These are phyloP conservation scores for Microcebus ravelobensis DNA, from an alignment of 2,113 vertebrate species.

Conservation along the genomic window DNA sequence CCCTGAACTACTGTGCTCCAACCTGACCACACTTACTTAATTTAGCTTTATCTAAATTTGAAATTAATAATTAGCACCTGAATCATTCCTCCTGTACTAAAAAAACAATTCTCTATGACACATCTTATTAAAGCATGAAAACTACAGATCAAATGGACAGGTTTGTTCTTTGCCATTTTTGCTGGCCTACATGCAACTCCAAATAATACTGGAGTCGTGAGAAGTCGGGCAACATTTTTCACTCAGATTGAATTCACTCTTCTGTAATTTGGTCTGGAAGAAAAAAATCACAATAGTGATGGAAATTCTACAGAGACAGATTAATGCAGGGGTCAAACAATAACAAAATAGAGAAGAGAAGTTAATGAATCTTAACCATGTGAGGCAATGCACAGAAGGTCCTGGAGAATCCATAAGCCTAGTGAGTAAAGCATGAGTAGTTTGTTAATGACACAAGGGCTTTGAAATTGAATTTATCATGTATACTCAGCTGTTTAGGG, in stretches of 20 bases:
- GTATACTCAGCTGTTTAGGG: slow-evolving; percentile 80
- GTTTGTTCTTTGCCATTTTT: slow-evolving; percentile 66
- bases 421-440: slow-evolving; percentile 77
- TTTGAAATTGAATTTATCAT: slow-evolving; percentile 84
- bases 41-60: slow-evolving; percentile 77
- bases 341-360: slow-evolving; percentile 84
- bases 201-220: slow-evolving; percentile 58
- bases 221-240: slow-evolving; percentile 64
- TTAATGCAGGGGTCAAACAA: slow-evolving; percentile 87
- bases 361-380: slow-evolving; percentile 83
- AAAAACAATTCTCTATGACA: slow-evolving; percentile 67
- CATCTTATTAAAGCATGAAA: slow-evolving; percentile 62
- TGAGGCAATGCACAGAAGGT: slow-evolving; percentile 76
- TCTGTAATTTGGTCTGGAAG: slow-evolving; percentile 82
- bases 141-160: slow-evolving; percentile 17
- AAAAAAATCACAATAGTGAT: slow-evolving; percentile 73
- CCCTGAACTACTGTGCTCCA: not conserved
- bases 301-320: slow-evolving; percentile 84
- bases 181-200: slow-evolving; percentile 69
- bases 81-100: slow-evolving; percentile 51
- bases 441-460: slow-evolving; percentile 83
- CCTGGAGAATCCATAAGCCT: slow-evolving; percentile 79
- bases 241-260: slow-evolving; percentile 80
- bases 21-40: slow-evolving; percentile 46
- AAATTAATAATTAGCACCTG: slow-evolving; percentile 79